phyloP scores from a whole-genome alignment of 2,797 vertebrate species.

The Eidolon dupreanum region DNA sequence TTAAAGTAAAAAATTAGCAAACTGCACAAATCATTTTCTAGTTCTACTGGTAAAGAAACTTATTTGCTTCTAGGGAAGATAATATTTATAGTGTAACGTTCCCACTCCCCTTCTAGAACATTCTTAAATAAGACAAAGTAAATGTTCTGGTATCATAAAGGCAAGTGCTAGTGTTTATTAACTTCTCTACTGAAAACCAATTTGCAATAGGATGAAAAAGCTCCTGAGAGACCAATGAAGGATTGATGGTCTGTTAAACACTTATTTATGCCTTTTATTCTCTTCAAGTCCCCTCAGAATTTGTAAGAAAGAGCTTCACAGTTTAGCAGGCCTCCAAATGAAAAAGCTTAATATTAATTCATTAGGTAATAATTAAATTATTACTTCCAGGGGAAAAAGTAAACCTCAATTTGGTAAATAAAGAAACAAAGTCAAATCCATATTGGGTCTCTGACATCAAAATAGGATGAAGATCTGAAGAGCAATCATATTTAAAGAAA shows the following conservation, averaged over 20 bases:
- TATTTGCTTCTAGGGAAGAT: background rate
- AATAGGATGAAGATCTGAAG: background rate
- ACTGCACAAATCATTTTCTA: background rate
- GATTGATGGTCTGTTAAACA: background rate
- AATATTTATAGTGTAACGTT: background rate
- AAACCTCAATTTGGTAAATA: conserved; percentile 27
- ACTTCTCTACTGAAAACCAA: background rate
- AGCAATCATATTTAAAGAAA: background rate
- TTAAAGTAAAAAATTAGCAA: conserved; percentile 11
- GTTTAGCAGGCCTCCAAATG: background rate
- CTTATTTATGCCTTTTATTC: background rate
- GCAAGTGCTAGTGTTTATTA: background rate
- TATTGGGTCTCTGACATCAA: background rate
- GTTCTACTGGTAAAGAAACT: background rate
- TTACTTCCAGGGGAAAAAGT: conserved; percentile 27
- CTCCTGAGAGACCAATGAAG: background rate
- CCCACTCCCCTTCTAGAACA: background rate
- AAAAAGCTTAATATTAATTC: background rate
- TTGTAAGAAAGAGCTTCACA: background rate
- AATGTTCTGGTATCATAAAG: background rate
- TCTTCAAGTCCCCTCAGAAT: background rate
- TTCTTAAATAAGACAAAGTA: background rate
- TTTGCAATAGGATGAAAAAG: background rate
- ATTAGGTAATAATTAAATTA: conserved; percentile 8
- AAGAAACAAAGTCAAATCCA: background rate